Conservation (phyloP, 1,140 invertebrate genomes). For the Bombus waltoni region DNA sequence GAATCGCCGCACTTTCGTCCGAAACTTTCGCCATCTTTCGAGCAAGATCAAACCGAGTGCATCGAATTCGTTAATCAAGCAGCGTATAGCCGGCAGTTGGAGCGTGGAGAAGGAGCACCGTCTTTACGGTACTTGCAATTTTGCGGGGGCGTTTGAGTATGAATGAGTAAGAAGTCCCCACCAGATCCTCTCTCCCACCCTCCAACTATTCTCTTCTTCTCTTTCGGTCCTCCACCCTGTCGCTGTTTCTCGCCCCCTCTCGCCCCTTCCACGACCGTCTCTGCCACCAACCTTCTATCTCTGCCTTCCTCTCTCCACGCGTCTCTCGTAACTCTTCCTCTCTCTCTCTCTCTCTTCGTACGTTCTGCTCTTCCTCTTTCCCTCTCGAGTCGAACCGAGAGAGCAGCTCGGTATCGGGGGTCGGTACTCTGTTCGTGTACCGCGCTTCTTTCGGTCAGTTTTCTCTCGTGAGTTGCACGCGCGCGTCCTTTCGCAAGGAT, state of each 20-base stretch:
- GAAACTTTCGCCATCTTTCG: neutral
- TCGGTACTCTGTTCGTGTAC: slow-evolving; percentile 68
- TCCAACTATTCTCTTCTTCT: slow-evolving; percentile 41
- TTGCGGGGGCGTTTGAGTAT: slow-evolving; percentile 77
- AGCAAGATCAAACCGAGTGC: neutral
- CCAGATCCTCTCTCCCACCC: slow-evolving; percentile 53
- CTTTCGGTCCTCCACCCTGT: slow-evolving; percentile 63
- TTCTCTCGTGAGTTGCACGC: slow-evolving; percentile 63
- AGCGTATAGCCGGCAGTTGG: slow-evolving; percentile 43
- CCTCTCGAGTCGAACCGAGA: slow-evolving; percentile 54
- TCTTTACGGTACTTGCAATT: slow-evolving; percentile 60
- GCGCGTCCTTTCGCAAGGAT: slow-evolving; percentile 61
- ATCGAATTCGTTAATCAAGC: slow-evolving; percentile 55
- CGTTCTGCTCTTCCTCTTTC: slow-evolving; percentile 33
- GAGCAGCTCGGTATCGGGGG: slow-evolving; percentile 66
- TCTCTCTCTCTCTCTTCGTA: neutral
- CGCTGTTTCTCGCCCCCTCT: slow-evolving; percentile 45
- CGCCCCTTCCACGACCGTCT: neutral
- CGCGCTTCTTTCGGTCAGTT: slow-evolving; percentile 79
- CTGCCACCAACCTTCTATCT: neutral
- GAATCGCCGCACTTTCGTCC: neutral
- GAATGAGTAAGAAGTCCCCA: slow-evolving; percentile 77
- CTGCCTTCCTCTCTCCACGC: slow-evolving; percentile 22
- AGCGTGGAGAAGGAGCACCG: slow-evolving; percentile 36
- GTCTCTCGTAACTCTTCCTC: slow-evolving; percentile 40